Evolutionary conservation across 2,888 invertebrate genomes (phyloP).

Genomic region (Hyposoter dolosus): DNA sequence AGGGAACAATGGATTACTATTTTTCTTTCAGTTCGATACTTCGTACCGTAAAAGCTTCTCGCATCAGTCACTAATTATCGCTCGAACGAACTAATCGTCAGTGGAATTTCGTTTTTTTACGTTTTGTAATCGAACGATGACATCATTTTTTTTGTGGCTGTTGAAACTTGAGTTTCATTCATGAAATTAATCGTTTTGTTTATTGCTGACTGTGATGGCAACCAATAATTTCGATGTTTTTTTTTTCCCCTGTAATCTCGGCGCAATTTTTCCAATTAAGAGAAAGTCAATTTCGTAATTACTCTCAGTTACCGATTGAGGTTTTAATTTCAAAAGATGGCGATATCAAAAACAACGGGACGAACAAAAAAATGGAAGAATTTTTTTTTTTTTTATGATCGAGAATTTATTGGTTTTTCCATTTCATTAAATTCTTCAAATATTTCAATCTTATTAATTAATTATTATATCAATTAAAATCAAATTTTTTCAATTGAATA

Average conservation of each 20-base stretch:
- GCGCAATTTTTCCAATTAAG: too few relatives aligned
- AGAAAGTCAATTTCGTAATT: not conserved
- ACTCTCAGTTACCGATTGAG: not conserved
- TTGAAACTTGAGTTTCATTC: not conserved
- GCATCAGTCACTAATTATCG: not conserved
- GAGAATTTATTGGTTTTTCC: not conserved
- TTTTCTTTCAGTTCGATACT: conserved; percentile 6
- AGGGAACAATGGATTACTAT: conserved; percentile 8
- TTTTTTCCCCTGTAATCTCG: too few relatives aligned
- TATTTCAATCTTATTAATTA: not conserved
- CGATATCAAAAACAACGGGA: not conserved
- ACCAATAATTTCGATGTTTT: not conserved
- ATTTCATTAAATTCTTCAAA: not conserved
- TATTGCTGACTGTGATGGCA: not conserved
- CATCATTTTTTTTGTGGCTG: not conserved
- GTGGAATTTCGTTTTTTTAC: not conserved
- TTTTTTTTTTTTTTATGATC: not conserved
- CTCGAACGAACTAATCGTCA: not conserved
- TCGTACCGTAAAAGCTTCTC: not conserved
- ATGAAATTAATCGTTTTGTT: not conserved
- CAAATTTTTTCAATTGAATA: not conserved
- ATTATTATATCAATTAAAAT: not conserved
- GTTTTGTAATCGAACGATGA: not conserved
- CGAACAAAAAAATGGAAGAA: not conserved
- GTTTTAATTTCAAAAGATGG: not conserved